Conservation (phyloP, 2,113 vertebrate species). For the Ellobius talpinus region DNA sequence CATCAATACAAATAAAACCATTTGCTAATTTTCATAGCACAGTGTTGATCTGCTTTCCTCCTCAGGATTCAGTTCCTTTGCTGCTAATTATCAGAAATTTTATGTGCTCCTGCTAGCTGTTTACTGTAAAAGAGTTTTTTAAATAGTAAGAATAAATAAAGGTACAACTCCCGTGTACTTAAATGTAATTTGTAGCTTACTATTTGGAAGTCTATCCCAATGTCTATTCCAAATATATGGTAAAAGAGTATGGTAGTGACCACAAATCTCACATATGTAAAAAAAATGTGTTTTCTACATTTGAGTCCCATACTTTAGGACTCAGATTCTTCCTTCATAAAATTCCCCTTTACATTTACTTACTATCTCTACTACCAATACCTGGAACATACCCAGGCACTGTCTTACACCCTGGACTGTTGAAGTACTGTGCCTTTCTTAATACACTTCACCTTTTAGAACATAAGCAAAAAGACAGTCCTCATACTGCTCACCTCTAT, state of each 20-base stretch:
- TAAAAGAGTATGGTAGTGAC: neutral
- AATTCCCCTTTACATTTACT: neutral
- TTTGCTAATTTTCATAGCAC: constrained; percentile 10
- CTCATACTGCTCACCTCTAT: too few species aligned
- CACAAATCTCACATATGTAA: neutral
- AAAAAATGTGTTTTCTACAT: neutral
- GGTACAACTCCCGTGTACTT: neutral
- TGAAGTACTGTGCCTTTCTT: neutral
- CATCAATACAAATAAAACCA: neutral
- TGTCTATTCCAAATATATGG: neutral
- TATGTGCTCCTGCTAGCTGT: neutral
- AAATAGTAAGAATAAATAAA: neutral
- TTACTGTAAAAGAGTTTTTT: neutral
- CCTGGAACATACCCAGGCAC: neutral
- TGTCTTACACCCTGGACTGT: neutral
- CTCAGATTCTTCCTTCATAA: constrained; percentile 23
- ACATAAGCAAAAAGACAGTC: neutral
- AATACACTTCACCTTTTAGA: constrained; percentile 8
- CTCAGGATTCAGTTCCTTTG: neutral
- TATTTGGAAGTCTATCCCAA: neutral
- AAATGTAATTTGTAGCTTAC: neutral
- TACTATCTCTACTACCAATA: neutral
- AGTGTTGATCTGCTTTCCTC: constrained; percentile 33
- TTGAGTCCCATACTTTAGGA: neutral
- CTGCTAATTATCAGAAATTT: constrained; percentile 9